phyloP scores from a whole-genome alignment of 1,140 invertebrate genomes.

The Ladona fulva region DNA sequence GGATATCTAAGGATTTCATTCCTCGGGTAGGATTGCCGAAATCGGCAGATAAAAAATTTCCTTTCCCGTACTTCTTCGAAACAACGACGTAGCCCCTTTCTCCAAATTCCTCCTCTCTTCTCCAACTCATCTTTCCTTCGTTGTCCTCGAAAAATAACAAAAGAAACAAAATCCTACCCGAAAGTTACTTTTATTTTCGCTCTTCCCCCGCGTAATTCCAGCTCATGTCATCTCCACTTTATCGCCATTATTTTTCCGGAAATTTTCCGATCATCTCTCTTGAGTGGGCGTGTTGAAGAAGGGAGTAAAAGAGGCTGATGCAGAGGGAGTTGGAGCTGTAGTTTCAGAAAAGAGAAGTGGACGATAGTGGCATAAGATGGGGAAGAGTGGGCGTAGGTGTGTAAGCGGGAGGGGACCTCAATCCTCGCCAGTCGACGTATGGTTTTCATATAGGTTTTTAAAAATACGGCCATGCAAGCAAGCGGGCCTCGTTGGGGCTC shows the following conservation, averaged over 20 bases:
- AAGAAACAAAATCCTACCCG: too few species aligned
- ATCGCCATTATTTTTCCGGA: neutral
- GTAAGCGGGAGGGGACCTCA: neutral
- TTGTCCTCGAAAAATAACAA: too few species aligned
- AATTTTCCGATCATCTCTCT: neutral
- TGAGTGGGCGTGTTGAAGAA: neutral
- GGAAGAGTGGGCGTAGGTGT: neutral
- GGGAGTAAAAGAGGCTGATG: neutral
- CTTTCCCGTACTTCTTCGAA: too few species aligned
- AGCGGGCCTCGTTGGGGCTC: neutral
- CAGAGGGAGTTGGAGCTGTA: neutral
- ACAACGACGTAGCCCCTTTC: too few species aligned
- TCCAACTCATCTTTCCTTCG: too few species aligned
- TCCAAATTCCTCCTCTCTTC: too few species aligned
- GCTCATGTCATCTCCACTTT: neutral
- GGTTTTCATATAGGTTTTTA: constrained; percentile 7
- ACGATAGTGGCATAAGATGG: neutral
- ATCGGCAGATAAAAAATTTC: too few species aligned
- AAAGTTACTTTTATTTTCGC: too few species aligned
- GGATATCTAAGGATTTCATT: too few species aligned
- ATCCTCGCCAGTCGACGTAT: neutral
- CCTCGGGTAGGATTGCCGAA: too few species aligned
- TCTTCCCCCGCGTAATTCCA: too few species aligned
- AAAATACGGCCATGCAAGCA: neutral
- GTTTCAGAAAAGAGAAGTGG: neutral